Base-by-base conservation (phyloP, 2,113 vertebrate species). In the Scatophagus argus region DNA sequence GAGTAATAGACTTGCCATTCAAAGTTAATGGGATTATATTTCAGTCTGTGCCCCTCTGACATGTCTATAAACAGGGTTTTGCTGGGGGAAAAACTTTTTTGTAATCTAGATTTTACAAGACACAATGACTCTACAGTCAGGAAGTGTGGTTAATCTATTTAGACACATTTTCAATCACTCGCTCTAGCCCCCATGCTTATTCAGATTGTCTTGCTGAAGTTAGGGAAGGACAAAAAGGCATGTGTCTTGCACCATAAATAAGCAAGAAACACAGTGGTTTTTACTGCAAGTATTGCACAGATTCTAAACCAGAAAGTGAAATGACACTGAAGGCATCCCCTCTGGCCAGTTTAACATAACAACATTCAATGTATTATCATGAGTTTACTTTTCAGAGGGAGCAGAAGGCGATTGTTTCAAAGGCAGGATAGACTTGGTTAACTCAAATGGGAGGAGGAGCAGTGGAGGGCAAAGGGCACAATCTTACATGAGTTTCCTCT, bases 401-500 rank as follows among this genome's bases (percentile, higher is more conserved):
- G 73, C 84, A 90, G 82, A 87, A 85, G 87, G 88, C 77, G 8
- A 74, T 60, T 84, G 77, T 82, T 89, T 73, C 46, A 41, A 29
- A 62, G 58, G 77, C 76, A 67, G 43, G 65, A 67, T 68, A 21
- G 74, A 87, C 76, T 80, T 66, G 75, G 76, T 89, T 62, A 70
- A 84, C 39, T 82, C 5, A 29, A 89, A 81, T 66, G 32, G 85
- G 59, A 84, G 87, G 89, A 90, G 90, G 91, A 89, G 86, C 74
- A 38, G 34, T 17, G 46, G 76, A 87, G 92, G 89, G 73, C 83
- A 92, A 89, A 92, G 90, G 93, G 90, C 89, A 64, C 79, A 89
- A 82, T 81, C 82, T 88, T 94, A 93, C 89, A 93, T 58, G 91
- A 87, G 88, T 91, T 91, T 89, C 87, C 78, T 88, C 76, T 89